A percentile compares a stretch with the other conserved stretches of the same genome.
Evolutionary conservation across 2,113 vertebrate species (phyloP).

Genomic region (Tupaia chinensis): DNA sequence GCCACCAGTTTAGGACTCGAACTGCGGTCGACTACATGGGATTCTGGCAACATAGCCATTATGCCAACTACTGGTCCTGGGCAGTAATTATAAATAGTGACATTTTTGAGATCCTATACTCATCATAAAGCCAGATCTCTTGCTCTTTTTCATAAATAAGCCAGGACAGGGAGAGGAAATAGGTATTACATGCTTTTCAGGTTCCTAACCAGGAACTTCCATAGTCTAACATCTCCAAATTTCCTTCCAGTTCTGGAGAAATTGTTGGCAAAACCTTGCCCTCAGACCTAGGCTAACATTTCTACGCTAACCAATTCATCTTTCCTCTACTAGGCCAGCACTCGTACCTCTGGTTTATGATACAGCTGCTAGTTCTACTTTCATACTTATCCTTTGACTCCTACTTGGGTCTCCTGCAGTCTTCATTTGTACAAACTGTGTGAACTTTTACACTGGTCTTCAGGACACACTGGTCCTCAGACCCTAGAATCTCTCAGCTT

Average conservation of each 20-base stretch:
- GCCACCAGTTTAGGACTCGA: too few species aligned
- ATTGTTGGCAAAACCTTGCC: not conserved
- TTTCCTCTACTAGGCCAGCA: not conserved
- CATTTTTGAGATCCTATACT: not conserved
- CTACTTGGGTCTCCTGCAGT: not conserved
- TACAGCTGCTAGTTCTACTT: not conserved
- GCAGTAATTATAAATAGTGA: not conserved
- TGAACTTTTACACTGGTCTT: not conserved
- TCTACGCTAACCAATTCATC: not conserved
- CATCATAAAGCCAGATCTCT: not conserved
- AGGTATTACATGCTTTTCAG: not conserved
- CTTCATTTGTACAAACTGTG: not conserved
- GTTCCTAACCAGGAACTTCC: not conserved
- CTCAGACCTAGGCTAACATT: not conserved
- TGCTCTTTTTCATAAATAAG: not conserved
- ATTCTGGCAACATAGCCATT: too few species aligned
- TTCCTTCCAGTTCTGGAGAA: not conserved
- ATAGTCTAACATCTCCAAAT: not conserved
- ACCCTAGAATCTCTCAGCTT: not conserved
- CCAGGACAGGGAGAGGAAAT: rapidly evolving
- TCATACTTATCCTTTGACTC: not conserved
- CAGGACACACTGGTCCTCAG: not conserved
- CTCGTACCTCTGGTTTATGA: not conserved
- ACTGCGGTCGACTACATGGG: too few species aligned
- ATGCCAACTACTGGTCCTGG: too few species aligned